These are phyloP conservation scores for Leucopsar rothschildi DNA, from an alignment of 2,113 vertebrate species.

Conservation along the genomic window DNA sequence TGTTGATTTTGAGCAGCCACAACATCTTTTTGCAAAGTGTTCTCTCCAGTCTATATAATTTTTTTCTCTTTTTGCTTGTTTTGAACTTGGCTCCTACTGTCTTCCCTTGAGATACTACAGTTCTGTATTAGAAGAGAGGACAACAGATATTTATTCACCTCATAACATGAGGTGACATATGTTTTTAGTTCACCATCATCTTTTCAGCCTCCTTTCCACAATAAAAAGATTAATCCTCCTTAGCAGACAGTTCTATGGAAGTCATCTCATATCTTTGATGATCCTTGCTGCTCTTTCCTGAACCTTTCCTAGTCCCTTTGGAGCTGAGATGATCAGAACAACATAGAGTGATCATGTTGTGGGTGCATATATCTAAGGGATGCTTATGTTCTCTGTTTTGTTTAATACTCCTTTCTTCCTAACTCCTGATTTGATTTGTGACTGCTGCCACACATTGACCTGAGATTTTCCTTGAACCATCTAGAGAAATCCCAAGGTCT, in stretches of 20 bases:
- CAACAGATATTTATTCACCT: background rate
- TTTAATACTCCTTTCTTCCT: background rate
- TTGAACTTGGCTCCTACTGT: background rate
- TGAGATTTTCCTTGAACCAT: background rate
- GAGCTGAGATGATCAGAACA: background rate
- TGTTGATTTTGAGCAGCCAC: background rate
- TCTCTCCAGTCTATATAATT: background rate
- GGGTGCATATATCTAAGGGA: background rate
- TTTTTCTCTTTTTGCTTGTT: background rate
- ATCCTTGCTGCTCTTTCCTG: background rate
- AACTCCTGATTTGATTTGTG: background rate
- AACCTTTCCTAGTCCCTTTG: background rate
- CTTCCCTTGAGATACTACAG: background rate
- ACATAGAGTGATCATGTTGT: background rate
- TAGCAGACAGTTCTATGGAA: background rate
- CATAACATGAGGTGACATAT: background rate
- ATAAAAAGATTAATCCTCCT: background rate
- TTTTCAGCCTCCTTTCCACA: background rate
- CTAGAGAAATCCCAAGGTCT: background rate
- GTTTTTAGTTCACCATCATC: background rate
- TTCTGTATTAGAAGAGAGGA: background rate
- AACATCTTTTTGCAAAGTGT: background rate
- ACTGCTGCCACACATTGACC: background rate
- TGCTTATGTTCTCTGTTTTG: background rate
- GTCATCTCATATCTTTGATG: background rate